Evolutionary conservation across 2,888 invertebrate species (phyloP).

Genomic region (Cordylochernes scorpioides): DNA sequence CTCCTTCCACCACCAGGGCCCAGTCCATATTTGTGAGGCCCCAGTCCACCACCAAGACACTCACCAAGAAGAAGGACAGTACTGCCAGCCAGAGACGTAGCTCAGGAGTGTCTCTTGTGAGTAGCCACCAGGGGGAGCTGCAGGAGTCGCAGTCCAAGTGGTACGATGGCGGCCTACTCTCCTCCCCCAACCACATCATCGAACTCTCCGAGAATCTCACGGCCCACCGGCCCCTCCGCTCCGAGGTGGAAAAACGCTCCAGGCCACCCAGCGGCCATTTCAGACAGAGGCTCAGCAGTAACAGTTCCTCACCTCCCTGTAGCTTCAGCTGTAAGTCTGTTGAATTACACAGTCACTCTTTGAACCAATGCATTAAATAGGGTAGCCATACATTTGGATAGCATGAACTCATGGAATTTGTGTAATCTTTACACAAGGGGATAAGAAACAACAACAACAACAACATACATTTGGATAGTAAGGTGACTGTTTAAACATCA

Average conservation of each 20-base stretch:
- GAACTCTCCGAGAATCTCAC: too few species aligned
- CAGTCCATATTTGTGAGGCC: conserved; percentile 15
- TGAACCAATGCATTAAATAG: too few species aligned
- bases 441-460: too few species aligned
- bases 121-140: conserved; percentile 10
- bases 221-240: conserved; percentile 49
- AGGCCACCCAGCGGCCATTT: conserved; percentile 44
- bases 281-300: conserved; percentile 10
- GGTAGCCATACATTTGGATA: background rate
- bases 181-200: too few species aligned
- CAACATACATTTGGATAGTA: too few species aligned
- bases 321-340: conserved; percentile 6
- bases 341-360: too few species aligned
- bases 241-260: conserved; percentile 47
- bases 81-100: conserved; percentile 10
- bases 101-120: conserved; percentile 6
- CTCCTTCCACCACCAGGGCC: too few species aligned
- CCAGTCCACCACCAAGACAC: conserved; percentile 7
- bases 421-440: too few species aligned
- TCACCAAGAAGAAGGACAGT: conserved; percentile 9
- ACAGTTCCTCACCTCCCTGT: conserved; percentile 10
- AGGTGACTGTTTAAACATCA: too few species aligned
- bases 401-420: too few species aligned
- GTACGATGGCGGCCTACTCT: too few species aligned
- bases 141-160: conserved; percentile 14